A percentile compares a stretch with the other conserved stretches of the same genome.
These are phyloP conservation scores for Chitala chitala DNA, from an alignment of 2,113 vertebrate genomes.

Conservation along the genomic window DNA sequence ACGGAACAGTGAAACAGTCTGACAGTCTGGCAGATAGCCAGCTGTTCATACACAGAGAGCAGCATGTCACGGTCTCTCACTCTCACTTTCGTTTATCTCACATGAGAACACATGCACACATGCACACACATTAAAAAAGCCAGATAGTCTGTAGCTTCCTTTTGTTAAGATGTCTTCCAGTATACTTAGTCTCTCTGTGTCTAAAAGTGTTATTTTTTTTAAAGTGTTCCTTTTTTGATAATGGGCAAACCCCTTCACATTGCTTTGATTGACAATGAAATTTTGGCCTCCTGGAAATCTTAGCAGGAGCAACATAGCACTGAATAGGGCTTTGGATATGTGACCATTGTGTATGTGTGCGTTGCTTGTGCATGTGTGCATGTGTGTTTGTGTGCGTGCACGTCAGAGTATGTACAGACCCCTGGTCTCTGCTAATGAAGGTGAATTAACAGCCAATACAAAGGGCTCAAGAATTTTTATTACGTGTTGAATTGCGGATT, in stretches of 20 bases:
- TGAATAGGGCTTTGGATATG: not conserved
- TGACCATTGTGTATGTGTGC: not conserved
- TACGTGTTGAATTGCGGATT: not conserved
- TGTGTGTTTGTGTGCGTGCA: not conserved
- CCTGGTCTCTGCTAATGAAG: not conserved
- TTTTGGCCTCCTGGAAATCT: not conserved
- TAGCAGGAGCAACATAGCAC: not conserved
- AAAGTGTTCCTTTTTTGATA: not conserved
- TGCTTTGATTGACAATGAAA: not conserved
- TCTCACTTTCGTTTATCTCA: not conserved
- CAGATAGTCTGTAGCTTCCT: slow-evolving; percentile 4
- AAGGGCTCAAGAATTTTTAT: not conserved
- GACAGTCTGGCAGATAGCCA: not conserved
- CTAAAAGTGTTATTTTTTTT: not conserved
- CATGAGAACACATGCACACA: not conserved
- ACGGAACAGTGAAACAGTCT: not conserved
- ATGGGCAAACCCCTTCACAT: not conserved
- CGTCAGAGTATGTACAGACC: too few relatives aligned
- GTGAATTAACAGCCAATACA: not conserved
- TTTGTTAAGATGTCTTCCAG: slow-evolving; percentile 2
- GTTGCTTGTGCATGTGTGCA: not conserved
- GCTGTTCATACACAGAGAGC: not conserved
- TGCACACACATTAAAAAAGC: not conserved
- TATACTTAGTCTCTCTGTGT: not conserved
- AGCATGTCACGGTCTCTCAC: not conserved